A percentile compares a stretch with the other conserved stretches of the same genome.
These are phyloP conservation scores for Chiloscyllium punctatum DNA, from an alignment of 2,797 vertebrate species.

Conservation along the genomic window DNA sequence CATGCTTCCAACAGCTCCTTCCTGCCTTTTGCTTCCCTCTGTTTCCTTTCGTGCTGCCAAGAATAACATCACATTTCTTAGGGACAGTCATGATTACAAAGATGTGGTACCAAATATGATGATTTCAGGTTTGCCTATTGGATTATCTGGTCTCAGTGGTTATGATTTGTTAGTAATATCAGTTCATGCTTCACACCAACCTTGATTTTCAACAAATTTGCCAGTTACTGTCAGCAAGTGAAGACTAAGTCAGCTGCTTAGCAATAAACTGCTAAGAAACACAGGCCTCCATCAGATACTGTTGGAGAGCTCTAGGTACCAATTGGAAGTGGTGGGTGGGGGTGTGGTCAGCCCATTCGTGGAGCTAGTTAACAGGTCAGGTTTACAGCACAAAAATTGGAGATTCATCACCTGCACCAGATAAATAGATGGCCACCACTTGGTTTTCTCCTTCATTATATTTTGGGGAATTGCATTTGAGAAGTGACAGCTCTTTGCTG, in stretches of 20 bases:
- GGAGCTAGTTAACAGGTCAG: not conserved
- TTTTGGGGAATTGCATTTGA: not conserved
- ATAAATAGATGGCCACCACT: not conserved
- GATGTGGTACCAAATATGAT: not conserved
- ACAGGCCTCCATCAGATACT: not conserved
- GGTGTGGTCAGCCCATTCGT: not conserved
- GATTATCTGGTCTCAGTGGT: not conserved
- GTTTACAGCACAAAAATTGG: not conserved
- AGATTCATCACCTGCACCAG: not conserved
- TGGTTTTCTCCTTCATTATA: not conserved
- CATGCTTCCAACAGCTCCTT: not conserved
- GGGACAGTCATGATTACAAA: not conserved
- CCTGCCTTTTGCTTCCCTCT: not conserved
- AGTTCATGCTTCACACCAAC: not conserved
- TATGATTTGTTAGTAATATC: not conserved
- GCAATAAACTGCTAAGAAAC: not conserved
- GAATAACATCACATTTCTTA: not conserved
- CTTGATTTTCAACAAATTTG: not conserved
- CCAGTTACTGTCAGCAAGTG: too few relatives aligned
- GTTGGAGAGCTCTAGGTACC: not conserved
- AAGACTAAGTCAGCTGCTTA: not conserved
- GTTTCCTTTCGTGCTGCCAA: conserved; percentile 3
- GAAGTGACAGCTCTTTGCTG: not conserved
- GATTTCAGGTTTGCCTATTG: not conserved
- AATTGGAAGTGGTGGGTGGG: not conserved